These are phyloP conservation scores for Lordiphosa collinella DNA, from an alignment of 1,140 invertebrate species.

Conservation along the genomic window DNA sequence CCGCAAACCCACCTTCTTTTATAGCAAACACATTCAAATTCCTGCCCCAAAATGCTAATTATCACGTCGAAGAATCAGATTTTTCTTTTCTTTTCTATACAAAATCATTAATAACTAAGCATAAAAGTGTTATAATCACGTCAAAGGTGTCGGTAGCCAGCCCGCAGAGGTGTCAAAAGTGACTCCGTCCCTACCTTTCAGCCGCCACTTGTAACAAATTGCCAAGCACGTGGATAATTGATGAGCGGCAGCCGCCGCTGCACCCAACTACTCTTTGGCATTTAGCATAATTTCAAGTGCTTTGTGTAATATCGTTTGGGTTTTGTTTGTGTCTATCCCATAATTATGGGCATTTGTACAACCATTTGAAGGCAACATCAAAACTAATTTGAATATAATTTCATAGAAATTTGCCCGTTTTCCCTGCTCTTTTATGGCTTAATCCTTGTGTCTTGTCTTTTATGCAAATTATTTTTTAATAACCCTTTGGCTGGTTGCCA, in stretches of 20 bases:
- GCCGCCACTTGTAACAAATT: conserved; percentile 56
- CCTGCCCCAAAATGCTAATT: conserved; percentile 55
- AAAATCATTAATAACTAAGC: conserved; percentile 64
- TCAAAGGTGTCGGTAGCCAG: conserved; percentile 42
- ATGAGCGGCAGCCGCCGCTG: conserved; percentile 37
- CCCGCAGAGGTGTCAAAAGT: conserved; percentile 60
- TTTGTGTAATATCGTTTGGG: neutral
- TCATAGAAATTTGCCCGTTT: conserved; percentile 54
- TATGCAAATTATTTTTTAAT: conserved; percentile 77
- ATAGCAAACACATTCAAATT: conserved; percentile 52
- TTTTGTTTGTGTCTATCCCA: conserved; percentile 48
- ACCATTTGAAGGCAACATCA: conserved; percentile 44
- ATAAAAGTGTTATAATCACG: conserved; percentile 75
- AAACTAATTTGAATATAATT: conserved; percentile 78
- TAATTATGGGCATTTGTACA: conserved; percentile 65
- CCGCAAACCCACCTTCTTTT: conserved; percentile 64
- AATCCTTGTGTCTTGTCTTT: conserved; percentile 61
- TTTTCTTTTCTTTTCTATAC: conserved; percentile 8
- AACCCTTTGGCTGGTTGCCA: conserved; percentile 24
- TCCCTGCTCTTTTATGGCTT: conserved; percentile 61
- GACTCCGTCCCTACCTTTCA: neutral
- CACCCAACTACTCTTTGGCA: conserved; percentile 34
- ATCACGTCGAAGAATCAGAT: conserved; percentile 29
- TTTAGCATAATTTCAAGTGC: conserved; percentile 74
- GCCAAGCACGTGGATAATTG: conserved; percentile 67